Percentiles rank a stretch among this genome's conserved stretches.
These are phyloP conservation scores for Tribolium madens DNA, from an alignment of 1,140 invertebrate species.

Conservation along the genomic window DNA sequence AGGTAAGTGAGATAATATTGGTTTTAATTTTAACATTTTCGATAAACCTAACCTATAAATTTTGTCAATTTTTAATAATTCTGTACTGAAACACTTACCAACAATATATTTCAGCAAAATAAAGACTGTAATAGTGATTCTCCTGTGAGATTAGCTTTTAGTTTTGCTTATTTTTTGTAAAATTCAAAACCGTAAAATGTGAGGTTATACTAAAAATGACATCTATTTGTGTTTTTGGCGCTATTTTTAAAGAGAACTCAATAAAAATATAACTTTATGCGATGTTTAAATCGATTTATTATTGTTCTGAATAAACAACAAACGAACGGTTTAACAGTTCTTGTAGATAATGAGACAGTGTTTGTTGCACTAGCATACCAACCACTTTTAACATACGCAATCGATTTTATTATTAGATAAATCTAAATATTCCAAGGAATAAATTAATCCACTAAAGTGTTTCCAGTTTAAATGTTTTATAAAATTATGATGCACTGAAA, in stretches of 20 bases:
- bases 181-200: background rate
- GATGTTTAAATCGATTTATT: too few relatives aligned
- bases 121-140: background rate
- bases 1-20: background rate
- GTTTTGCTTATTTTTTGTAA: background rate
- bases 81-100: background rate
- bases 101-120: background rate
- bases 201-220: background rate
- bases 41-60: conserved; percentile 2
- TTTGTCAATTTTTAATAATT: background rate
- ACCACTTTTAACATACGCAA: background rate
- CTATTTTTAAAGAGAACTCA: too few relatives aligned
- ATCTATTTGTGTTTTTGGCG: background rate
- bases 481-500: background rate
- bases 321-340: too few relatives aligned
- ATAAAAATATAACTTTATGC: too few relatives aligned
- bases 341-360: too few relatives aligned
- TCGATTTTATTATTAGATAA: background rate
- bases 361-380: background rate
- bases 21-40: conserved; percentile 11
- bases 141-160: background rate
- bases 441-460: background rate
- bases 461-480: background rate
- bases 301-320: too few relatives aligned
- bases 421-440: conserved; percentile 2